phyloP scores from a whole-genome alignment of 2,797 vertebrate genomes.

The Varecia variegata region DNA sequence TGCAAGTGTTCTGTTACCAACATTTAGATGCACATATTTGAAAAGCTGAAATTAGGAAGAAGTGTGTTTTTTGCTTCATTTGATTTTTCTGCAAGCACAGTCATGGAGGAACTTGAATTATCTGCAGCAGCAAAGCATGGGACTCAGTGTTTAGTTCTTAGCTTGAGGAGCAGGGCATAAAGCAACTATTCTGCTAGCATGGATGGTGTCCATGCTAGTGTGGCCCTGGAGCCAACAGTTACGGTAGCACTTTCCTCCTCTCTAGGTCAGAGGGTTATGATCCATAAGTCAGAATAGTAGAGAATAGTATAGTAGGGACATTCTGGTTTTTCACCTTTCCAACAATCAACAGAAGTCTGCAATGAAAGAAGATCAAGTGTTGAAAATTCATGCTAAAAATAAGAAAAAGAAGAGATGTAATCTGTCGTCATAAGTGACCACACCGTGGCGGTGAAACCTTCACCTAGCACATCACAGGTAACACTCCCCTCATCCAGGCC shows the following conservation, averaged over 20 bases:
- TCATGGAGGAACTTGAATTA: background rate
- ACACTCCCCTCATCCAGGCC: background rate
- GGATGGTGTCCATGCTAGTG: background rate
- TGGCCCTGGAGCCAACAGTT: background rate
- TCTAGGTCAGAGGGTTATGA: background rate
- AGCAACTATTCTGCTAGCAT: background rate
- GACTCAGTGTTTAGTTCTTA: background rate
- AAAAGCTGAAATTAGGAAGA: background rate
- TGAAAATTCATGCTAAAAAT: background rate
- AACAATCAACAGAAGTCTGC: background rate
- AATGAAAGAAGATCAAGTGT: background rate
- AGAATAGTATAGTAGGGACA: background rate
- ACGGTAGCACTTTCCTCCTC: background rate
- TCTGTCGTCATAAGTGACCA: background rate
- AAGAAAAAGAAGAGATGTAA: background rate
- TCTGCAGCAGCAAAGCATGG: background rate
- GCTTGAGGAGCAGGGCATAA: background rate
- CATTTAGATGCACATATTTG: background rate
- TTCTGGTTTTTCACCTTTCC: background rate
- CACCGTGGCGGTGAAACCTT: background rate
- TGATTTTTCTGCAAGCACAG: background rate
- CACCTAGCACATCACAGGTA: background rate
- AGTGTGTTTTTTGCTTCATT: background rate
- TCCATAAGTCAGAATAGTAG: background rate
- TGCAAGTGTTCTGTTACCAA: background rate